A percentile compares a stretch with the other conserved stretches of the same genome.
phyloP scores from a whole-genome alignment of 2,113 vertebrate species.

The Anolis carolinensis region DNA sequence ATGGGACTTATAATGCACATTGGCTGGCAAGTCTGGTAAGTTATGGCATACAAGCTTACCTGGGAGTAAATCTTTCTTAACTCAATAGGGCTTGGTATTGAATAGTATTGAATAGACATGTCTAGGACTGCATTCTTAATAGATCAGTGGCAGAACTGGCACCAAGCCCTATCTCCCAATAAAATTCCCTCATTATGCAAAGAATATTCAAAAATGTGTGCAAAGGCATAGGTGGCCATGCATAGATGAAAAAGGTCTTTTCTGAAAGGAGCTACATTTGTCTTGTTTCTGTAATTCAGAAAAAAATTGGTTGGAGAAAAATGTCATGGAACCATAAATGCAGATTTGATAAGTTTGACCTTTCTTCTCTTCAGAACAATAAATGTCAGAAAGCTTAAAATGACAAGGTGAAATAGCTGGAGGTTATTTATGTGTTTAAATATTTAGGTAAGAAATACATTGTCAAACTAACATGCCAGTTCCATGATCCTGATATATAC shows the following conservation, averaged over 20 bases:
- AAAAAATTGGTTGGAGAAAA: constrained; percentile 76
- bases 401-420: constrained; percentile 70
- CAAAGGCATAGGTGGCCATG: constrained; percentile 16
- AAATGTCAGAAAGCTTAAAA: constrained; percentile 80
- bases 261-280: constrained; percentile 64
- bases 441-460: constrained; percentile 76
- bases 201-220: constrained; percentile 16
- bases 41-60: neutral
- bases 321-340: constrained; percentile 76
- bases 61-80: neutral
- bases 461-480: constrained; percentile 67
- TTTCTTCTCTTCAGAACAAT: constrained; percentile 79
- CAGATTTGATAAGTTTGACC: constrained; percentile 79
- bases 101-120: neutral
- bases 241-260: constrained; percentile 55
- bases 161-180: neutral
- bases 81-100: neutral
- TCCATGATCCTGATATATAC: neutral
- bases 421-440: constrained; percentile 79
- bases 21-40: too few relatives aligned
- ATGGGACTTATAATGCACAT: neutral
- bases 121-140: neutral
- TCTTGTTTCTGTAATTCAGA: constrained; percentile 70
- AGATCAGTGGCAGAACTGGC: neutral
- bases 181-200: constrained; percentile 16